These are phyloP conservation scores for Ceyx cyanopectus DNA, from an alignment of 2,113 vertebrate genomes.

Conservation along the genomic window DNA sequence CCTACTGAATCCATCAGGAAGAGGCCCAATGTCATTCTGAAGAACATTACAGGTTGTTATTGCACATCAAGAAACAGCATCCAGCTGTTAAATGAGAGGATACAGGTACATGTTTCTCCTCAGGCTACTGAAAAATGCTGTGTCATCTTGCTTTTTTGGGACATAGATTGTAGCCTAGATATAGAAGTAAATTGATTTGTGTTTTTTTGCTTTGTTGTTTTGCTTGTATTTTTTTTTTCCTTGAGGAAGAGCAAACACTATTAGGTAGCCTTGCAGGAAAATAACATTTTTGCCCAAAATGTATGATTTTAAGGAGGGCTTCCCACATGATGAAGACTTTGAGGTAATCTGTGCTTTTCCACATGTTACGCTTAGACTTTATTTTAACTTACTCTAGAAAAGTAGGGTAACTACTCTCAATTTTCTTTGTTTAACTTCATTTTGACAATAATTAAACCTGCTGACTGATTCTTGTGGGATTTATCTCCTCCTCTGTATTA, in stretches of 20 bases:
- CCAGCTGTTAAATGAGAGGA: not conserved
- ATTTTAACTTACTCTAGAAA: not conserved
- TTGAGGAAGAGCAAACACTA: not conserved
- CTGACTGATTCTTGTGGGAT: not conserved
- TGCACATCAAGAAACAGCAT: not conserved
- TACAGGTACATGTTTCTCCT: not conserved
- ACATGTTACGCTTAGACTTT: not conserved
- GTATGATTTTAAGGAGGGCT: not conserved
- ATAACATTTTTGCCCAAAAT: not conserved
- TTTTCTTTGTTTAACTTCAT: not conserved
- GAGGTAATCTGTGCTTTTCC: not conserved
- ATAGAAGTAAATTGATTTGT: not conserved
- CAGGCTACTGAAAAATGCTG: not conserved
- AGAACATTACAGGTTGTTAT: not conserved
- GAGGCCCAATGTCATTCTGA: not conserved
- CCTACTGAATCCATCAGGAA: not conserved
- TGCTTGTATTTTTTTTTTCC: not conserved
- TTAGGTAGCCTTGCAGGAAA: not conserved
- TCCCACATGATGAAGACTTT: accelerated
- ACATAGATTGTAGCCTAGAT: not conserved
- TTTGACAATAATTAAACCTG: not conserved
- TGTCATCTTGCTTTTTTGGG: not conserved
- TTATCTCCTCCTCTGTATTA: not conserved
- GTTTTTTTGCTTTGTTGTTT: no score
- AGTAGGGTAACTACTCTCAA: not conserved